A percentile compares a stretch with the other conserved stretches of the same genome.
Evolutionary conservation across 2,888 invertebrate genomes (phyloP).

Genomic region (Pachycephus smyrnensis): DNA sequence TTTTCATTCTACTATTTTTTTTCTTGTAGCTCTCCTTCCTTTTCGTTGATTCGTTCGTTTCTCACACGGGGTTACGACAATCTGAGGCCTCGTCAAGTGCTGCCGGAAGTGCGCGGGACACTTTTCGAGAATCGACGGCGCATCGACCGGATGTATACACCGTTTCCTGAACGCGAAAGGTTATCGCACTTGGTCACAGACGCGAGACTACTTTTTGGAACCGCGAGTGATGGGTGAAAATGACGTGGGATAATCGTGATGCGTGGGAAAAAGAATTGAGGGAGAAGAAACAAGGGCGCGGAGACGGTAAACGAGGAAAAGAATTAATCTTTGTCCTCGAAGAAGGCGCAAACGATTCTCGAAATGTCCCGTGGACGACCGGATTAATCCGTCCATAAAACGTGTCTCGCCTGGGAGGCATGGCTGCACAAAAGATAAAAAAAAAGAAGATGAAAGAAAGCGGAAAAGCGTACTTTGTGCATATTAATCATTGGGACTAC

Average conservation of each 20-base stretch:
- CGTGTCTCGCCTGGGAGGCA: slow-evolving; percentile 40
- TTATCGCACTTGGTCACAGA: too few species aligned
- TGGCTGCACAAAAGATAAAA: slow-evolving; percentile 17
- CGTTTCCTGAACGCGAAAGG: too few species aligned
- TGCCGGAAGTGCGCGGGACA: slow-evolving; percentile 50
- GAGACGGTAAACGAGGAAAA: too few species aligned
- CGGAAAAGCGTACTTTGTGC: slow-evolving; percentile 43
- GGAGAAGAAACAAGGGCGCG: too few species aligned
- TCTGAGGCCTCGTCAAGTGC: slow-evolving; percentile 66
- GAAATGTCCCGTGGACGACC: slow-evolving; percentile 56
- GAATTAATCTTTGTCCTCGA: too few species aligned
- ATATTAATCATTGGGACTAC: slow-evolving; percentile 68
- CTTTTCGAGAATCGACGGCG: background rate
- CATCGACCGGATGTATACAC: background rate
- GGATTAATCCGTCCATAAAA: slow-evolving; percentile 58
- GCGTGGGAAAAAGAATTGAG: slow-evolving; percentile 1
- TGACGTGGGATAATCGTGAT: background rate
- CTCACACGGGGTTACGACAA: slow-evolving; percentile 57
- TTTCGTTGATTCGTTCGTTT: slow-evolving; percentile 4
- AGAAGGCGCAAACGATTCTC: slow-evolving; percentile 36
- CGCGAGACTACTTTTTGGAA: background rate
- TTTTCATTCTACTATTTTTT: too few species aligned
- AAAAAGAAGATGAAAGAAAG: too few species aligned
- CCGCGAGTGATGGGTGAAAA: background rate
- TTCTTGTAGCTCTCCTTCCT: too few species aligned